Evolutionary conservation across 2,888 invertebrate genomes (phyloP).

Genomic region (Caenorhabditis sp.): DNA sequence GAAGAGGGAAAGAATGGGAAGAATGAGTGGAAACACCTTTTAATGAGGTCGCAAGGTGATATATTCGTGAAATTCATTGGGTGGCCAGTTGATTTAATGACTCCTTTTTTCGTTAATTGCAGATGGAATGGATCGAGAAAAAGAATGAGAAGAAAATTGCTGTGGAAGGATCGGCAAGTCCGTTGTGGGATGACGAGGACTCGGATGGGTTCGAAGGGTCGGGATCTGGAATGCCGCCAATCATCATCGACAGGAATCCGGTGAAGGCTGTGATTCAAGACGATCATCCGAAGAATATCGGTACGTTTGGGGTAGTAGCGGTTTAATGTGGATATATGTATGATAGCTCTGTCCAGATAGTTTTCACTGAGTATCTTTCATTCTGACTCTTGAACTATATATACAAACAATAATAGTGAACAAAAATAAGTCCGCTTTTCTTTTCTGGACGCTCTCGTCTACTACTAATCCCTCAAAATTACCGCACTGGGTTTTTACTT

Average conservation of each 20-base stretch:
- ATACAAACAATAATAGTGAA: background rate
- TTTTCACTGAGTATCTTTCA: slow-evolving; percentile 13
- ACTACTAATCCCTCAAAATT: slow-evolving; percentile 56
- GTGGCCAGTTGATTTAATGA: slow-evolving; percentile 53
- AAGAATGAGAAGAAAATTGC: slow-evolving; percentile 35
- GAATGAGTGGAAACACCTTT: slow-evolving; percentile 26
- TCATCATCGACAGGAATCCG: slow-evolving; percentile 43
- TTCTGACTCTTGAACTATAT: too few relatives aligned
- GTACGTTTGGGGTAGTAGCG: slow-evolving; percentile 23
- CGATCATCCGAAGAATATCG: slow-evolving; percentile 54
- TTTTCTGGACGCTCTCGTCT: slow-evolving; percentile 24
- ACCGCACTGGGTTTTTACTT: slow-evolving; percentile 37
- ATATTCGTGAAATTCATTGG: slow-evolving; percentile 48
- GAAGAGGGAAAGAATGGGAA: background rate
- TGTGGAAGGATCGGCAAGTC: slow-evolving; percentile 51
- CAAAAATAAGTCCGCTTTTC: slow-evolving; percentile 6
- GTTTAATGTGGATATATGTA: background rate
- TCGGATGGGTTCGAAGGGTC: slow-evolving; percentile 49
- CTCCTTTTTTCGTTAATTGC: slow-evolving; percentile 47
- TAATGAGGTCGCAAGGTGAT: slow-evolving; percentile 62
- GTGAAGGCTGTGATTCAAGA: slow-evolving; percentile 28
- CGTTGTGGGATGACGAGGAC: slow-evolving; percentile 61
- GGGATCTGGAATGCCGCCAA: slow-evolving; percentile 55
- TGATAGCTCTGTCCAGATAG: too few relatives aligned
- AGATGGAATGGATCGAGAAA: slow-evolving; percentile 65